A percentile compares a stretch with the other conserved stretches of the same genome.
These are phyloP conservation scores for Pectinophora gossypiella DNA, from an alignment of 1,140 invertebrate genomes.

Conservation along the genomic window DNA sequence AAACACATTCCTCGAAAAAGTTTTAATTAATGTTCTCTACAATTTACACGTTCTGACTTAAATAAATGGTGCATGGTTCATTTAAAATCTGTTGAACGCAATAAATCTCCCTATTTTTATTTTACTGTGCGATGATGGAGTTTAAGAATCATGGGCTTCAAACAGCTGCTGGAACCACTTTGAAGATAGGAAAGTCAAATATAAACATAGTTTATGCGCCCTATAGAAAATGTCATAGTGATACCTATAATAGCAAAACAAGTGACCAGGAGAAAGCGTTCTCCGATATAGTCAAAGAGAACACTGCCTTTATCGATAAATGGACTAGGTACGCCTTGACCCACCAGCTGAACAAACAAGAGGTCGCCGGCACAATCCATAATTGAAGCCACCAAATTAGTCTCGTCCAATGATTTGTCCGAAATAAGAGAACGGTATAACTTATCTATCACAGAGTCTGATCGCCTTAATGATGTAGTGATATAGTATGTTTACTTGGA, in stretches of 20 bases:
- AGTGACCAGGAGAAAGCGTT: neutral
- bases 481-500: too few relatives aligned
- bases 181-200: too few relatives aligned
- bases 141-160: too few relatives aligned
- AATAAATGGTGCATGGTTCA: too few relatives aligned
- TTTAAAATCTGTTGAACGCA: too few relatives aligned
- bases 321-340: neutral
- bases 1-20: neutral
- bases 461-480: neutral
- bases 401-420: neutral
- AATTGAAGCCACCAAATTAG: neutral
- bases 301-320: neutral
- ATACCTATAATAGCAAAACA: neutral
- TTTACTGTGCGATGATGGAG: too few relatives aligned
- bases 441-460: neutral
- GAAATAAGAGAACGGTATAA: neutral
- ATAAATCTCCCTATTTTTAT: too few relatives aligned
- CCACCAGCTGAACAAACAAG: neutral
- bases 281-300: neutral
- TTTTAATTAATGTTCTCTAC: slow-evolving; percentile 2
- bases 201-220: too few relatives aligned
- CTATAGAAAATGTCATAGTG: too few relatives aligned
- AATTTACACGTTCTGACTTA: slow-evolving; percentile 5
- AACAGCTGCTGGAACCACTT: too few relatives aligned
- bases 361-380: neutral